Evolutionary conservation across 2,888 invertebrate genomes (phyloP).

Genomic region (Venustoraphidia nigricollis): DNA sequence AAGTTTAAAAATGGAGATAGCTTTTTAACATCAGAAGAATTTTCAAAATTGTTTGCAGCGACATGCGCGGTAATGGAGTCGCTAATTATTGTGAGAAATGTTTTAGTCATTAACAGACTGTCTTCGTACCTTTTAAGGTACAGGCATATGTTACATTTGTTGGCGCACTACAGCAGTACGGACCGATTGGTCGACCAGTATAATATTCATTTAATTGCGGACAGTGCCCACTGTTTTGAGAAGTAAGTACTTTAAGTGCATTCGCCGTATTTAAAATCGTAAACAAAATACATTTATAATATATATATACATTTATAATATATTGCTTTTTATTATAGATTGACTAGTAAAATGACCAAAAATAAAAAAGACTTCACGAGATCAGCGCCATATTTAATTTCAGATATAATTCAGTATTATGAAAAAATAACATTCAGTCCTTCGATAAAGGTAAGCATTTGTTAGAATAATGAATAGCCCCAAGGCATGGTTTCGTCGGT

Average conservation of each 20-base stretch:
- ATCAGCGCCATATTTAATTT: conserved; percentile 29
- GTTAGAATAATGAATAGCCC: background rate
- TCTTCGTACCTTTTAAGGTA: conserved; percentile 24
- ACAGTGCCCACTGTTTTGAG: conserved; percentile 26
- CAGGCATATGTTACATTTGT: conserved; percentile 17
- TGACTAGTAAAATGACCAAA: conserved; percentile 21
- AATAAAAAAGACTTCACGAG: conserved; percentile 26
- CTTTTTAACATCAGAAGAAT: too few species aligned
- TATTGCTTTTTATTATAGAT: conserved; percentile 11
- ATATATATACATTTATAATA: too few species aligned
- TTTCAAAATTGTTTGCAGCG: conserved; percentile 11
- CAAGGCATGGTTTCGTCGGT: too few species aligned
- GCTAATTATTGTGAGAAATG: conserved; percentile 20
- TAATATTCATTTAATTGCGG: conserved; percentile 13
- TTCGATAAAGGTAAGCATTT: conserved; percentile 27
- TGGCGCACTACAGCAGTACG: conserved; percentile 20
- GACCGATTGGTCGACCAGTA: conserved; percentile 5
- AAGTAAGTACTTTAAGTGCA: conserved; percentile 12
- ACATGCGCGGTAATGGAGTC: conserved; percentile 19
- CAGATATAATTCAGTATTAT: conserved; percentile 29
- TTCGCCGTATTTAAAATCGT: too few species aligned
- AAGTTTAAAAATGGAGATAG: too few species aligned
- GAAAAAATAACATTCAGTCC: conserved; percentile 28
- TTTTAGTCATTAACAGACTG: conserved; percentile 22
- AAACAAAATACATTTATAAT: too few species aligned